Evolutionary conservation across 2,113 vertebrate genomes (phyloP).

Genomic region (Perognathus longimembris): DNA sequence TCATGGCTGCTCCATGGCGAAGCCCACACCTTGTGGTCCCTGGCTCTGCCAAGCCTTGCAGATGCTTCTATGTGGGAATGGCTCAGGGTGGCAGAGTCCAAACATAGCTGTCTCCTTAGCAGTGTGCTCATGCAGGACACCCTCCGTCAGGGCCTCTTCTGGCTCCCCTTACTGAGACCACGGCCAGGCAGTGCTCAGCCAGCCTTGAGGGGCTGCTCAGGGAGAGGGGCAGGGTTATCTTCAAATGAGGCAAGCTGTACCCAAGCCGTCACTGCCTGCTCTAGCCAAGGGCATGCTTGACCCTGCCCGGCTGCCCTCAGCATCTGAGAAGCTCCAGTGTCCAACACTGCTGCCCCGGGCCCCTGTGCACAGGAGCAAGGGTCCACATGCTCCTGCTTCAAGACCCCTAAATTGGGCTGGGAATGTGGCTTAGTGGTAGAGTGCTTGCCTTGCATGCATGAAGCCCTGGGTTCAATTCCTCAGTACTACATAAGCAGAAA

Average conservation of each 20-base stretch:
- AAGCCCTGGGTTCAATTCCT: too few relatives aligned
- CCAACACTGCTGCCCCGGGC: not conserved
- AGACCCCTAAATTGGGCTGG: not conserved
- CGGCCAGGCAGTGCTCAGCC: not conserved
- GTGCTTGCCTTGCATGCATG: too few relatives aligned
- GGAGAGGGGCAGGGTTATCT: fast-evolving
- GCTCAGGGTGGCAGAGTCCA: not conserved
- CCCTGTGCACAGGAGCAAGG: not conserved
- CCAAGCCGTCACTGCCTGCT: fast-evolving
- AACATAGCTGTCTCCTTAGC: not conserved
- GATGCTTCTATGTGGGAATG: not conserved
- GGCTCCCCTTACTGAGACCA: too few relatives aligned
- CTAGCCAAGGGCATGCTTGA: not conserved
- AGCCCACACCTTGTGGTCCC: too few relatives aligned
- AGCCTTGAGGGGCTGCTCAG: fast-evolving
- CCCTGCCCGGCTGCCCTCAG: too few relatives aligned
- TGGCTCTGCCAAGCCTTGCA: not conserved
- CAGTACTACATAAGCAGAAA: too few relatives aligned
- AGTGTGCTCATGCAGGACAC: too few relatives aligned
- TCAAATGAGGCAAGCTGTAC: not conserved
- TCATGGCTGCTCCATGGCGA: too few relatives aligned
- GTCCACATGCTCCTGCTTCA: too few relatives aligned
- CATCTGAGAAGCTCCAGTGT: not conserved
- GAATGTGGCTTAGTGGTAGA: too few relatives aligned
- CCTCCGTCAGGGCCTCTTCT: too few relatives aligned